Evolutionary conservation across 2,113 vertebrate genomes (phyloP).

Genomic region (Otis tarda): DNA sequence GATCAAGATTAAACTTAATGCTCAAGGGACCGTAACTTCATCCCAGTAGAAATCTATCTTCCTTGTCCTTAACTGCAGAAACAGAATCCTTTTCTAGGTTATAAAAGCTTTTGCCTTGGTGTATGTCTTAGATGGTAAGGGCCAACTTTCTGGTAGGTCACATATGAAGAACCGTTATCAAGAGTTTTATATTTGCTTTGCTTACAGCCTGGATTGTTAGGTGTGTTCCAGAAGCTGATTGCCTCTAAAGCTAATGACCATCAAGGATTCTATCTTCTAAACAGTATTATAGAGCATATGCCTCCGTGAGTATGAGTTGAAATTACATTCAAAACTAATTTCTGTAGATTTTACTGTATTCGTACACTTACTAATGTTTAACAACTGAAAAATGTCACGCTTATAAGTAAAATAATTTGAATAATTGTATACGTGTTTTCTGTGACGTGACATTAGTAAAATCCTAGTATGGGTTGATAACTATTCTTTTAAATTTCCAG

Average conservation of each 20-base stretch:
- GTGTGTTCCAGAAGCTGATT: slow-evolving; percentile 97
- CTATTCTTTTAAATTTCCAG: slow-evolving; percentile 71
- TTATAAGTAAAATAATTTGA: neutral
- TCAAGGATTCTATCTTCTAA: slow-evolving; percentile 97
- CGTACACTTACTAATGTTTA: neutral
- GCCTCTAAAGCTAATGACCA: slow-evolving; percentile 98
- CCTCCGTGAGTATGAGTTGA: slow-evolving; percentile 83
- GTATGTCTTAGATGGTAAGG: neutral
- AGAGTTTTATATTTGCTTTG: neutral
- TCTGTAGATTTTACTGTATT: neutral
- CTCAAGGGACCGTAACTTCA: neutral
- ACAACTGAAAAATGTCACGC: neutral
- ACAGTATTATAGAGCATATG: slow-evolving; percentile 97
- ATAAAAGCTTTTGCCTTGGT: neutral
- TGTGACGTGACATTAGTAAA: neutral
- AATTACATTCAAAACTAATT: neutral
- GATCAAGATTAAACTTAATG: neutral
- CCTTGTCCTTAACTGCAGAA: neutral
- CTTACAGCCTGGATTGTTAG: slow-evolving; percentile 90
- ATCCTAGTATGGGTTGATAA: neutral
- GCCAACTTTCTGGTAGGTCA: neutral
- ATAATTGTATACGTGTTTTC: neutral
- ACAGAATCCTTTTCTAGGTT: neutral
- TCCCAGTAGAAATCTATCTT: neutral
- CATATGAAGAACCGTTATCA: neutral